Evolutionary conservation across 2,113 vertebrate species (phyloP).

Genomic region (Andinoacara biseriatus): DNA sequence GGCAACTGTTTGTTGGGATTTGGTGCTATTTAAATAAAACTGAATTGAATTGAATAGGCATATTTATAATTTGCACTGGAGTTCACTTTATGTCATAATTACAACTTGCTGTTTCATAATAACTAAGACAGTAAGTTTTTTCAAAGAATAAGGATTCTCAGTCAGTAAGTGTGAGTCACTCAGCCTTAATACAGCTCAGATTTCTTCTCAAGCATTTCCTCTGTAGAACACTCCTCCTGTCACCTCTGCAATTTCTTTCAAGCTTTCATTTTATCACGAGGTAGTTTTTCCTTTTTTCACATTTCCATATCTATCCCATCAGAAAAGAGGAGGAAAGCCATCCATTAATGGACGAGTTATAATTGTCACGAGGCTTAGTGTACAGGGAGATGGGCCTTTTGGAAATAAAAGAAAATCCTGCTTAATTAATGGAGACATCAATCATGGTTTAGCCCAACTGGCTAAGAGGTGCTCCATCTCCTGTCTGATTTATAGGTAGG

Average conservation of each 20-base stretch:
- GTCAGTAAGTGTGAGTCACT: slow-evolving; percentile 4
- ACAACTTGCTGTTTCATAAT: background rate
- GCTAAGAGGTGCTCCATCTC: slow-evolving; percentile 58
- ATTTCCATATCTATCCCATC: slow-evolving; percentile 38
- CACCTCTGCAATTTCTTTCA: slow-evolving; percentile 12
- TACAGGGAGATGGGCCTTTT: slow-evolving; percentile 53
- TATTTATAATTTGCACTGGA: background rate
- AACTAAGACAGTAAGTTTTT: background rate
- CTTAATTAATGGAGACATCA: slow-evolving; percentile 68
- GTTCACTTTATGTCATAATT: background rate
- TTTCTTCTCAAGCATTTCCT: slow-evolving; percentile 17
- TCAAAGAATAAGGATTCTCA: background rate
- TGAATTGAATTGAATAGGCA: background rate
- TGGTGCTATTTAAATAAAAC: too few relatives aligned
- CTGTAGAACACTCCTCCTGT: slow-evolving; percentile 1
- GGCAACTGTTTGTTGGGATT: too few relatives aligned
- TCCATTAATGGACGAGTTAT: slow-evolving; percentile 57
- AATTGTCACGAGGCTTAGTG: slow-evolving; percentile 53
- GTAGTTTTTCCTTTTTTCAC: slow-evolving; percentile 15
- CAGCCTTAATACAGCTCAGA: slow-evolving; percentile 22
- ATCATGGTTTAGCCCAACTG: slow-evolving; percentile 59
- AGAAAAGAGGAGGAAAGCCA: slow-evolving; percentile 40
- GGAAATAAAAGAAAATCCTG: slow-evolving; percentile 68
- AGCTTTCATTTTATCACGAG: slow-evolving; percentile 26
- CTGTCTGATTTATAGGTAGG: slow-evolving; percentile 52